A percentile compares a stretch with the other conserved stretches of the same genome.
These are phyloP conservation scores for Melieria picta DNA, from an alignment of 2,888 invertebrate species.

Conservation along the genomic window DNA sequence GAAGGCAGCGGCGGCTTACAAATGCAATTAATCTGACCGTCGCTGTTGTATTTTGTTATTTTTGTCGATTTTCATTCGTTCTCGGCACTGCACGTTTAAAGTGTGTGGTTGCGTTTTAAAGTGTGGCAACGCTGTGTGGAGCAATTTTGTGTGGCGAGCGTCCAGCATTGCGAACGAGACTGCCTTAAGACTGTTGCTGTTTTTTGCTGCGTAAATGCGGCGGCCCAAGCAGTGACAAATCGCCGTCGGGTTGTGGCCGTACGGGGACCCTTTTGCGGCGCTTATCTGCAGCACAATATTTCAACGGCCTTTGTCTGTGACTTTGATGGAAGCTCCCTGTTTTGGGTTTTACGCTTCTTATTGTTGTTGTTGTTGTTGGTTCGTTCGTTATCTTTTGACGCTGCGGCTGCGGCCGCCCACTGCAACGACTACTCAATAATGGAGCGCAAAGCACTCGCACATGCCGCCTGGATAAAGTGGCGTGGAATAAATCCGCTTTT, in stretches of 20 bases:
- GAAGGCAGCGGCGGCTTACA: neutral
- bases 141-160: too few relatives aligned
- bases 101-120: too few relatives aligned
- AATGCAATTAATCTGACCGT: slow-evolving; percentile 28
- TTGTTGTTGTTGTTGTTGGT: neutral
- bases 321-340: slow-evolving; percentile 36
- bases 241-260: neutral
- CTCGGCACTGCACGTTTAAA: too few relatives aligned
- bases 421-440: slow-evolving; percentile 21
- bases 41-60: neutral
- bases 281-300: slow-evolving; percentile 34
- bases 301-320: slow-evolving; percentile 34
- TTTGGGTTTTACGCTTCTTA: neutral
- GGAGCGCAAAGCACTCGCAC: slow-evolving; percentile 8
- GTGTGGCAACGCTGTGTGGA: too few relatives aligned
- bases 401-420: neutral
- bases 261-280: slow-evolving; percentile 15
- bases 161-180: too few relatives aligned
- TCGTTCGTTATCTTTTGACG: neutral
- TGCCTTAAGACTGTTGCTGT: neutral
- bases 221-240: slow-evolving; percentile 35
- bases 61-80: too few relatives aligned
- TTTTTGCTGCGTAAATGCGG: neutral
- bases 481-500: slow-evolving; percentile 37
- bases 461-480: neutral